These are phyloP conservation scores for Drosophila multiciliata DNA, from an alignment of 2,888 invertebrate species.

Conservation along the genomic window DNA sequence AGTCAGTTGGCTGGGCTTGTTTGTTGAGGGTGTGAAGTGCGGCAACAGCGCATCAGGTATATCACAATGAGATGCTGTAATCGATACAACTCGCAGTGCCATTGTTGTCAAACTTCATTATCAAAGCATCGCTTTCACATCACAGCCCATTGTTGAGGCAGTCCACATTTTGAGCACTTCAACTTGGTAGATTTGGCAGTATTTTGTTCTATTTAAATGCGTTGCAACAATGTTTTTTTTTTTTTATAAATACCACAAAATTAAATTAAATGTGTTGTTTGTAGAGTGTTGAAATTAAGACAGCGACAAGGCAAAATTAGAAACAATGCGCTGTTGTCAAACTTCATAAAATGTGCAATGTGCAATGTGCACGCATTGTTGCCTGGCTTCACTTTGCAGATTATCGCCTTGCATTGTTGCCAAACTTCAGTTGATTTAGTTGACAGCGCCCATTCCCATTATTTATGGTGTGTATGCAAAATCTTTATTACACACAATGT, in stretches of 20 bases:
- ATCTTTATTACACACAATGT: background rate
- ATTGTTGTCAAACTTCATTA: constrained; percentile 33
- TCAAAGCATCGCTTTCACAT: constrained; percentile 17
- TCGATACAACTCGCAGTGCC: constrained; percentile 30
- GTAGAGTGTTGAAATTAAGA: background rate
- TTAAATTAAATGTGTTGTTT: background rate
- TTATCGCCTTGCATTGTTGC: constrained; percentile 15
- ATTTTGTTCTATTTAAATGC: constrained; percentile 8
- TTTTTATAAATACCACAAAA: constrained; percentile 1
- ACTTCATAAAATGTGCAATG: constrained; percentile 4
- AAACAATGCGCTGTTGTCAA: constrained; percentile 23
- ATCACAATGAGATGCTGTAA: constrained; percentile 39
- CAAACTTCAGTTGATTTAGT: constrained; percentile 19
- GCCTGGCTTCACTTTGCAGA: constrained; percentile 9
- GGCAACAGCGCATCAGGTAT: constrained; percentile 43
- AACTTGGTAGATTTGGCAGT: constrained; percentile 1
- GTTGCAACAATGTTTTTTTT: background rate
- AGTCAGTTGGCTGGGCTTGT: constrained; percentile 25
- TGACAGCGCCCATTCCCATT: background rate
- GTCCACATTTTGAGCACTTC: constrained; percentile 1
- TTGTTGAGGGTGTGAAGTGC: constrained; percentile 31
- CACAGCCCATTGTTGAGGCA: constrained; percentile 38
- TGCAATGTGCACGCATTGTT: constrained; percentile 3
- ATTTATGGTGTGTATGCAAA: constrained; percentile 12
- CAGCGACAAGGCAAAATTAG: background rate